Conservation (phyloP, 2,113 vertebrate species). For the Sinocyclocheilus grahami region DNA sequence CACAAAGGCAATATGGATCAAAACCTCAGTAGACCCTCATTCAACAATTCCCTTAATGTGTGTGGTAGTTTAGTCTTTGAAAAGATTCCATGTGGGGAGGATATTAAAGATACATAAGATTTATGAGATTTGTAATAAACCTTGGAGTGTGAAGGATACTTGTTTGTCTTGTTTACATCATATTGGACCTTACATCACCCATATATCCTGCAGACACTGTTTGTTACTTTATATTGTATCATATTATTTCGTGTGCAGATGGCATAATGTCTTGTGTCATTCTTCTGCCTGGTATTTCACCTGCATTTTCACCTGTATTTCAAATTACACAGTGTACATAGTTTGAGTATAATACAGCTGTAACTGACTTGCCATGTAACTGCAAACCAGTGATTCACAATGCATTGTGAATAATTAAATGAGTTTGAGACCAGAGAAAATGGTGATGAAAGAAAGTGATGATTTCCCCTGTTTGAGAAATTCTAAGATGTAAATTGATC, state of each 20-base stretch:
- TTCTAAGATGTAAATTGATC: not conserved
- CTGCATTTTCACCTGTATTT: not conserved
- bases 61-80: not conserved
- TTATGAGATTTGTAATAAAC: not conserved
- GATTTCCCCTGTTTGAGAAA: too few species aligned
- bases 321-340: not conserved
- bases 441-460: not conserved
- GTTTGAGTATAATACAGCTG: not conserved
- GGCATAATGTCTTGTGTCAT: slow-evolving; percentile 11
- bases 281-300: not conserved
- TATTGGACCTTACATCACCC: slow-evolving; percentile 13
- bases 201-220: not conserved
- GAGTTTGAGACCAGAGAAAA: not conserved
- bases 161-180: slow-evolving; percentile 9
- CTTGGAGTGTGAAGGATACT: not conserved
- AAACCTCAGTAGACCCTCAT: too few species aligned
- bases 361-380: not conserved
- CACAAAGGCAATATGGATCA: too few species aligned
- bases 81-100: not conserved
- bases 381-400: slow-evolving; percentile 3
- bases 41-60: not conserved
- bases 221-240: not conserved
- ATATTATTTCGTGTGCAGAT: not conserved
- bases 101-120: not conserved
- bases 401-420: not conserved